Conservation (phyloP, 2,888 invertebrate genomes). For the Nycteola revayana region DNA sequence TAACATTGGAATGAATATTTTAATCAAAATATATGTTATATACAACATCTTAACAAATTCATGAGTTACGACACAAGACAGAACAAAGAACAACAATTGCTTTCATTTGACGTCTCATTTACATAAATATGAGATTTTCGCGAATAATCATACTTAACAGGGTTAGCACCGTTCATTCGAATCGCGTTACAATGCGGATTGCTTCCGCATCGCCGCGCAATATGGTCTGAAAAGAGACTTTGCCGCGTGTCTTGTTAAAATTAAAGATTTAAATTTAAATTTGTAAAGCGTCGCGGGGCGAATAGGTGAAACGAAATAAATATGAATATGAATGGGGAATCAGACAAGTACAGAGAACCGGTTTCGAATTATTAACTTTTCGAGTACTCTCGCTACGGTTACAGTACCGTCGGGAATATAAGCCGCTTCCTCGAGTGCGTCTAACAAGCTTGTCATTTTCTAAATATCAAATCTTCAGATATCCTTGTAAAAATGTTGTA, state of each 20-base stretch:
- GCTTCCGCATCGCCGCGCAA: slow-evolving; percentile 70
- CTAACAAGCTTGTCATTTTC: slow-evolving; percentile 62
- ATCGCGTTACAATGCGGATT: slow-evolving; percentile 64
- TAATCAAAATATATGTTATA: too few relatives aligned
- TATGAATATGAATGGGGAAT: slow-evolving; percentile 81
- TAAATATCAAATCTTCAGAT: slow-evolving; percentile 39
- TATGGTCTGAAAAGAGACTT: slow-evolving; percentile 33
- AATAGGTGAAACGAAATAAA: slow-evolving; percentile 79
- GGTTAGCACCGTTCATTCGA: slow-evolving; percentile 56
- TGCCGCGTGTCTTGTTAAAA: slow-evolving; percentile 72
- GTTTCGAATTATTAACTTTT: slow-evolving; percentile 79
- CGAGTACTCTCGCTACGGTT: slow-evolving; percentile 52
- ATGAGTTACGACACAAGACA: slow-evolving; percentile 26
- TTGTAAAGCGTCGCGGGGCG: slow-evolving; percentile 58
- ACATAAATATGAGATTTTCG: slow-evolving; percentile 75
- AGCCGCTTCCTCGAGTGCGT: slow-evolving; percentile 46
- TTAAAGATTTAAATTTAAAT: slow-evolving; percentile 75
- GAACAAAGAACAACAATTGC: slow-evolving; percentile 61
- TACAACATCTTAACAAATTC: slow-evolving; percentile 16
- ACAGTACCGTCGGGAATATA: slow-evolving; percentile 53
- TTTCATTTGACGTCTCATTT: slow-evolving; percentile 64
- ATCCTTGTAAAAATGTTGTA: not conserved
- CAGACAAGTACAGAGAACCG: slow-evolving; percentile 68
- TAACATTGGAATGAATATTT: too few relatives aligned
- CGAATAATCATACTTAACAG: slow-evolving; percentile 62